These are phyloP conservation scores for Pyrocephalus nanus DNA, from an alignment of 2,797 vertebrate genomes.

Conservation along the genomic window DNA sequence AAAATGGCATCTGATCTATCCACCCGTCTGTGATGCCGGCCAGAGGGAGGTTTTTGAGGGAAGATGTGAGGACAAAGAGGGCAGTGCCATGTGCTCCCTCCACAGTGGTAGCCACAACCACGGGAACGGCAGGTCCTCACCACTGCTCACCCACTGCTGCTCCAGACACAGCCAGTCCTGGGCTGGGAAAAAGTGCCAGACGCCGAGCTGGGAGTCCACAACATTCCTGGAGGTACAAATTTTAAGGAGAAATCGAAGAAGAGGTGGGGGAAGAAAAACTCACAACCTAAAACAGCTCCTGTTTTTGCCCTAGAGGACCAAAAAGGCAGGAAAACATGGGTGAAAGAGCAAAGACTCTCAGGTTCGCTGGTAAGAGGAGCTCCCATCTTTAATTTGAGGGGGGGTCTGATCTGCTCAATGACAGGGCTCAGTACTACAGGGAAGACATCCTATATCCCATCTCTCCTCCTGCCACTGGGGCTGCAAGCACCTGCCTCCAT, in stretches of 20 bases:
- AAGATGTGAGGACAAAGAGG: neutral
- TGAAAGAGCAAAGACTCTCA: neutral
- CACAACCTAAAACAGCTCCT: neutral
- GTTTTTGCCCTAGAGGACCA: neutral
- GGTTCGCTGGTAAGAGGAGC: neutral
- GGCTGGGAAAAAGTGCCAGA: neutral
- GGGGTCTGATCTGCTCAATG: neutral
- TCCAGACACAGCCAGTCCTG: neutral
- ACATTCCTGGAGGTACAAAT: neutral
- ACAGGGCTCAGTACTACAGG: neutral
- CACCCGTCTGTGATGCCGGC: neutral
- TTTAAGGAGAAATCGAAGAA: neutral
- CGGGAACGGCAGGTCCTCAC: neutral
- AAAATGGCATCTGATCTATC: conserved; percentile 33
- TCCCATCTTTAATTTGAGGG: neutral
- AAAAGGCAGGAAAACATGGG: neutral
- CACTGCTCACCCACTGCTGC: neutral
- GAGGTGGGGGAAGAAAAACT: neutral
- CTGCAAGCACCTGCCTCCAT: rapidly evolving
- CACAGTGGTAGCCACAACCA: neutral
- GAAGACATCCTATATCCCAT: neutral
- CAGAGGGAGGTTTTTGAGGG: neutral
- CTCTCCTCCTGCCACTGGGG: neutral
- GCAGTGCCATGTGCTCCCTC: neutral
- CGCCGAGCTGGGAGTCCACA: neutral